A percentile compares a stretch with the other conserved stretches of the same genome.
phyloP scores from a whole-genome alignment of 2,797 vertebrate species.

The Coccyzus lansbergi region DNA sequence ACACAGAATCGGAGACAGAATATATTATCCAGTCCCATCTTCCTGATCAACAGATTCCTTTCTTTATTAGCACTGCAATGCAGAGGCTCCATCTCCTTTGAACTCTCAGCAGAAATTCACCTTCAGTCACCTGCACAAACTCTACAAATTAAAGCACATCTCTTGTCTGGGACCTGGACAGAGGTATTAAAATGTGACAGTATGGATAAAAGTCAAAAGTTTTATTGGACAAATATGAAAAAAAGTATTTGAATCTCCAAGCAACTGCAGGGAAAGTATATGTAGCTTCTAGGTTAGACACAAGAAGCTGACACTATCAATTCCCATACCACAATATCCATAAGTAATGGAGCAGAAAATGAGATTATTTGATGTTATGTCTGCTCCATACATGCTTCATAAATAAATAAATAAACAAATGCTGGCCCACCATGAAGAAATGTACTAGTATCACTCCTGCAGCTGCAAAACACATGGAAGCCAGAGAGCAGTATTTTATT shows the following conservation, averaged over 20 bases:
- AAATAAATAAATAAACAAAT: not conserved
- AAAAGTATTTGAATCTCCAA: slow-evolving; percentile 25
- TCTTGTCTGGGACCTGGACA: not conserved
- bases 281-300: not conserved
- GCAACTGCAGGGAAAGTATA: slow-evolving; percentile 33
- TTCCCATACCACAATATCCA: not conserved
- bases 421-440: not conserved
- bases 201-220: not conserved
- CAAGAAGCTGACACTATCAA: slow-evolving; percentile 18
- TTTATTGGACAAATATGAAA: not conserved
- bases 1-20: not conserved
- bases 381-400: not conserved
- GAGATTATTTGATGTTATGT: not conserved
- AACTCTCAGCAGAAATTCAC: not conserved
- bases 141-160: not conserved
- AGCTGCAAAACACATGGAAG: slow-evolving; percentile 43
- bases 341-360: slow-evolving; percentile 38
- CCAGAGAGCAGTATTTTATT: not conserved
- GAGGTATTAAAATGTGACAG: not conserved
- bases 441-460: not conserved
- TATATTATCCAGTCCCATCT: not conserved
- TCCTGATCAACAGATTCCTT: not conserved
- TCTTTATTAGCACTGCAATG: slow-evolving; percentile 21
- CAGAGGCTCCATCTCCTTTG: slow-evolving; percentile 17
- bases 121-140: slow-evolving; percentile 3